These are phyloP conservation scores for Tringa solitaria DNA, from an alignment of 2,113 vertebrate species.

Conservation along the genomic window DNA sequence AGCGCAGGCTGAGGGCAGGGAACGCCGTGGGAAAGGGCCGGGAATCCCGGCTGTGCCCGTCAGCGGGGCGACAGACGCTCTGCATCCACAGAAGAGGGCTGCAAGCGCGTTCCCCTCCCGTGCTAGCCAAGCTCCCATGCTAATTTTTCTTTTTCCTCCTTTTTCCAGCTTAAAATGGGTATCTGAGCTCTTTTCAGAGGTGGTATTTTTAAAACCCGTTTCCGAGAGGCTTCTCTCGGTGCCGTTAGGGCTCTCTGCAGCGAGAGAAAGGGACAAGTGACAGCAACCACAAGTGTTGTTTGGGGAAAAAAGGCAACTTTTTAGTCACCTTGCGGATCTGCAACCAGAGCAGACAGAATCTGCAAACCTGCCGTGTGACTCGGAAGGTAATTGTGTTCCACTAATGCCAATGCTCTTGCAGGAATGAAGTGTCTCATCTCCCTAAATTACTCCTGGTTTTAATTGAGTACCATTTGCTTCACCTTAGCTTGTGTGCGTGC, in stretches of 20 bases:
- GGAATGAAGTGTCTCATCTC: neutral
- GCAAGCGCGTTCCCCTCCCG: neutral
- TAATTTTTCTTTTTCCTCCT: neutral
- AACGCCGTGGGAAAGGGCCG: neutral
- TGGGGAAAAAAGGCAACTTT: rapidly evolving
- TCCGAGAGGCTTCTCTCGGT: neutral
- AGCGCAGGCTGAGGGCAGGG: neutral
- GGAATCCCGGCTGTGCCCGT: rapidly evolving
- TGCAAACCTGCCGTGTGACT: neutral
- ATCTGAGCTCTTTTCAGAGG: neutral
- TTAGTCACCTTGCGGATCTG: neutral
- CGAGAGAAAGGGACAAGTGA: neutral
- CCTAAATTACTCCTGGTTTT: neutral
- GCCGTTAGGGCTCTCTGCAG: neutral
- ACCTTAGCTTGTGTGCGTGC: neutral
- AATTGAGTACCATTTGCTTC: neutral
- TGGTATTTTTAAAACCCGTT: neutral
- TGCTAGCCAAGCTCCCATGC: neutral
- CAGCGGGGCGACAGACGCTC: rapidly evolving
- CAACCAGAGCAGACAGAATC: neutral
- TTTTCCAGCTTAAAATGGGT: neutral
- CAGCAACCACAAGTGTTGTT: neutral
- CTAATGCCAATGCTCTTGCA: neutral
- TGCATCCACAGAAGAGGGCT: rapidly evolving
- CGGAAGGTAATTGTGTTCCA: neutral